phyloP scores from a whole-genome alignment of 2,888 invertebrate genomes.

The Steinernema hermaphroditum region DNA sequence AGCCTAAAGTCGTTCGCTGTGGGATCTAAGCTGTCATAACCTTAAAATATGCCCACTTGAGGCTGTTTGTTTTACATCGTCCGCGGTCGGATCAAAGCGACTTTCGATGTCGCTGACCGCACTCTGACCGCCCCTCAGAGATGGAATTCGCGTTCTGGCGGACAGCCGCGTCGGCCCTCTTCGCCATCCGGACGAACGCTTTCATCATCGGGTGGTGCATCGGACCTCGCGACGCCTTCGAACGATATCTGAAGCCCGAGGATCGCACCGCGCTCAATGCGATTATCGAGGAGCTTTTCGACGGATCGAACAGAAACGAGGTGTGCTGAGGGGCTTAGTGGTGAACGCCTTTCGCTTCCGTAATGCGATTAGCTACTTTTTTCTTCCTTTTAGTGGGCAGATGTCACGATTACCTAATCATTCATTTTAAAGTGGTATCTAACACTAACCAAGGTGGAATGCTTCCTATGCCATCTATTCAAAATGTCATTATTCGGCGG shows the following conservation, averaged over 20 bases:
- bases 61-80: neutral
- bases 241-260: constrained; percentile 25
- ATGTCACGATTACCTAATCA: no score
- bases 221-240: constrained; percentile 32
- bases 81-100: constrained; percentile 9
- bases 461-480: no score
- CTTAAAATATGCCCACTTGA: no score
- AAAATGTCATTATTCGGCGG: no score
- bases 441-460: no score
- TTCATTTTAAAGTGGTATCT: no score
- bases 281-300: constrained; percentile 32
- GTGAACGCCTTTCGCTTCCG: neutral
- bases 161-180: neutral
- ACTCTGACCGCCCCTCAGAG: neutral
- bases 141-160: constrained; percentile 13
- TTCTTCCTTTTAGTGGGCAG: neutral
- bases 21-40: no score
- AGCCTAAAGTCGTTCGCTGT: no score
- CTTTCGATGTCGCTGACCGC: neutral
- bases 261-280: constrained; percentile 13
- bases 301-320: constrained; percentile 32
- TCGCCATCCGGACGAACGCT: neutral
- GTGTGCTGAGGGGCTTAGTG: constrained; percentile 13
- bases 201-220: constrained; percentile 34
- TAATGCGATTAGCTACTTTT: neutral